A percentile compares a stretch with the other conserved stretches of the same genome.
These are phyloP conservation scores for Proterorhinus semilunaris DNA, from an alignment of 2,113 vertebrate genomes.

Conservation along the genomic window DNA sequence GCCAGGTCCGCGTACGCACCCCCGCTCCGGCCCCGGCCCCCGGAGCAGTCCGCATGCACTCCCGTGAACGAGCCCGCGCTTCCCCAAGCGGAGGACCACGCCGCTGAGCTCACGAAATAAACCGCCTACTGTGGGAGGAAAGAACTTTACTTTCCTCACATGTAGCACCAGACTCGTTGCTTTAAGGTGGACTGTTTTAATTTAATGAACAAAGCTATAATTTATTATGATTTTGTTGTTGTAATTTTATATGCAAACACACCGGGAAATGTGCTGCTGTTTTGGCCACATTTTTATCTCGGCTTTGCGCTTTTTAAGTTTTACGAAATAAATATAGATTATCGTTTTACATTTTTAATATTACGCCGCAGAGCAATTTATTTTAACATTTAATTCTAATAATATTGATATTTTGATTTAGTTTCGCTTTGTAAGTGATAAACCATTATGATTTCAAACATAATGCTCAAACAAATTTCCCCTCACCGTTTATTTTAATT, in stretches of 20 bases:
- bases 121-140: background rate
- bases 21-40: constrained; percentile 12
- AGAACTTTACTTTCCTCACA: constrained; percentile 31
- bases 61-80: constrained; percentile 34
- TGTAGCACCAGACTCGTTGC: constrained; percentile 12
- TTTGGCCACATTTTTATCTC: background rate
- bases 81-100: constrained; percentile 37
- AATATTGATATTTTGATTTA: background rate
- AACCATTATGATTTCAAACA: too few species aligned
- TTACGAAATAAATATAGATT: constrained; percentile 6
- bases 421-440: too few species aligned
- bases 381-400: background rate
- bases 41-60: constrained; percentile 33
- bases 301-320: constrained; percentile 6
- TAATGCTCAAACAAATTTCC: too few species aligned
- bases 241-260: background rate
- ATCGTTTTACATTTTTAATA: background rate
- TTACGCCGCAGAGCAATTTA: background rate
- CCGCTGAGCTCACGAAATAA: constrained; percentile 41
- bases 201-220: constrained; percentile 1
- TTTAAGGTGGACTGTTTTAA: constrained; percentile 21
- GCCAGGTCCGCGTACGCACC: constrained; percentile 52
- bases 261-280: background rate
- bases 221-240: background rate
- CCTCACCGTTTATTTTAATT: too few species aligned